Conservation (phyloP, 1,140 invertebrate genomes). For the Bombus breviceps region DNA sequence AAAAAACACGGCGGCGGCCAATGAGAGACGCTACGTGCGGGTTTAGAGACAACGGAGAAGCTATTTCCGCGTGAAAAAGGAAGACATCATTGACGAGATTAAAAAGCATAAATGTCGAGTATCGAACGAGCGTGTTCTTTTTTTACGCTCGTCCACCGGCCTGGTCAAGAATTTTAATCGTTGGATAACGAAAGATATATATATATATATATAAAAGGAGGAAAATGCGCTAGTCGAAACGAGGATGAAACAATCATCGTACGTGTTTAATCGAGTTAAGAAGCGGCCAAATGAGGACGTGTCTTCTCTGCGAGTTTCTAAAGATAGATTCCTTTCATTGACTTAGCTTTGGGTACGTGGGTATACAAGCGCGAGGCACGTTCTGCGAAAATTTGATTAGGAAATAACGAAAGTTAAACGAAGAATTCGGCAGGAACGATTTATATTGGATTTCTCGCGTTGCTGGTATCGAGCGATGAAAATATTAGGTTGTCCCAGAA, state of each 20-base stretch:
- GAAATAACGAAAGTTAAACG: too few relatives aligned
- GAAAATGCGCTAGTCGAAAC: background rate
- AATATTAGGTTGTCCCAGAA: too few relatives aligned
- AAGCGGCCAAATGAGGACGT: too few relatives aligned
- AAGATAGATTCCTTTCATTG: too few relatives aligned
- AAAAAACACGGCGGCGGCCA: background rate
- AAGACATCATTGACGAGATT: constrained; percentile 9
- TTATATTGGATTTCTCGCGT: rapidly evolving
- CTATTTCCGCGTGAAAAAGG: background rate
- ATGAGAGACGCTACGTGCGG: background rate
- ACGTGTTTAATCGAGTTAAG: too few relatives aligned
- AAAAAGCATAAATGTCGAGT: constrained; percentile 19
- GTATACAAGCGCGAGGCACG: too few relatives aligned
- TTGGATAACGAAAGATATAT: background rate
- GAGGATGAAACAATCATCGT: background rate
- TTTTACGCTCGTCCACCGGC: background rate
- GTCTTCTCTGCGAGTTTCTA: too few relatives aligned
- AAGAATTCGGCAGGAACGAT: too few relatives aligned
- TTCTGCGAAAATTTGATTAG: too few relatives aligned
- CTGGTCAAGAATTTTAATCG: background rate
- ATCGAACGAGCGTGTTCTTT: background rate
- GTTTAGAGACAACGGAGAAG: background rate
- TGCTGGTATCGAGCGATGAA: too few relatives aligned
- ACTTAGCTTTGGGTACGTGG: too few relatives aligned
- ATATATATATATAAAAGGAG: too few relatives aligned